Conservation (phyloP, 2,797 vertebrate species). For the Chelidonichthys spinosus region DNA sequence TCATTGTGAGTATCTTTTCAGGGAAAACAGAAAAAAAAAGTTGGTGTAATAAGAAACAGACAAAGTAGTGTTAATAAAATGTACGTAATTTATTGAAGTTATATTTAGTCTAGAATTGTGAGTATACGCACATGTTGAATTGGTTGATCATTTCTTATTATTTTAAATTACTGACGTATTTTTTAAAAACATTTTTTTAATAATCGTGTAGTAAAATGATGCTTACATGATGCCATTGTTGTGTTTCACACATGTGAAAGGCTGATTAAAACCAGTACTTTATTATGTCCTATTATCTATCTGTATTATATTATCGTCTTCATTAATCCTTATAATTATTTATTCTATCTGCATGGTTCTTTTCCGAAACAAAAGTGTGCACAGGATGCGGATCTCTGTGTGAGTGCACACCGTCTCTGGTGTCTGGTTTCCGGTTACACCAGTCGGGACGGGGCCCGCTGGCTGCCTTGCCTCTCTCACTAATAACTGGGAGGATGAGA, state of each 20-base stretch:
- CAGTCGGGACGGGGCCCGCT: constrained; percentile 44
- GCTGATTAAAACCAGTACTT: not conserved
- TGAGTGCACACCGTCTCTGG: constrained; percentile 26
- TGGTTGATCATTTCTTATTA: not conserved
- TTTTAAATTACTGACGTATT: constrained; percentile 1
- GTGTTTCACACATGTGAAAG: not conserved
- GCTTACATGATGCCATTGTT: not conserved
- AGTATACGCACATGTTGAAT: not conserved
- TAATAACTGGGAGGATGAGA: constrained; percentile 37
- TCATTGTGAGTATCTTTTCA: constrained; percentile 51
- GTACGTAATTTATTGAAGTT: not conserved
- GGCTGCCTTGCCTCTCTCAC: constrained; percentile 34
- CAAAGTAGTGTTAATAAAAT: constrained; percentile 25
- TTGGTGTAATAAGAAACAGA: constrained; percentile 62
- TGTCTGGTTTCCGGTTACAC: constrained; percentile 56
- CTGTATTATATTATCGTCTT: not conserved
- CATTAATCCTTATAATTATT: not conserved
- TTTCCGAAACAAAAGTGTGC: not conserved
- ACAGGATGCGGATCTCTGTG: constrained; percentile 20
- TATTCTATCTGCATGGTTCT: not conserved
- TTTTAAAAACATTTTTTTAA: constrained; percentile 1
- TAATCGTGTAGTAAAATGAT: not conserved
- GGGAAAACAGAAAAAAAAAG: not conserved
- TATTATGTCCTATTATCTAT: not conserved
- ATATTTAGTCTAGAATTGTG: not conserved